Evolutionary conservation across 2,888 invertebrate genomes (phyloP).

Genomic region (Phalera bucephala): DNA sequence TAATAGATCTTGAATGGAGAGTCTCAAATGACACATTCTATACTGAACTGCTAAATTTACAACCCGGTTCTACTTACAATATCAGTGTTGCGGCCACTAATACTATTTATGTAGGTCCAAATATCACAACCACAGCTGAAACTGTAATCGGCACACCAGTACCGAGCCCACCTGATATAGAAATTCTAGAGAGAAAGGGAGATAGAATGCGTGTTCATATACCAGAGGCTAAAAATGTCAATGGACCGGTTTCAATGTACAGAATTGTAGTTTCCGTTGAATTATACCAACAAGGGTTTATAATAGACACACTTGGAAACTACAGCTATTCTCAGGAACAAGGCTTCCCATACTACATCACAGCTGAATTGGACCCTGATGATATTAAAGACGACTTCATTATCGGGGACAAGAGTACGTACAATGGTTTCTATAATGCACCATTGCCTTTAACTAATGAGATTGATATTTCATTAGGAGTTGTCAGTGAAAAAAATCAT

Average conservation of each 20-base stretch:
- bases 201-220: conserved; percentile 86
- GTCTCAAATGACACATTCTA: conserved; percentile 83
- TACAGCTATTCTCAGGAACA: conserved; percentile 86
- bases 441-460: conserved; percentile 85
- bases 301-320: conserved; percentile 83
- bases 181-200: conserved; percentile 83
- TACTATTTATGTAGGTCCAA: conserved; percentile 83
- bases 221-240: conserved; percentile 86
- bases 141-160: conserved; percentile 88
- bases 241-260: conserved; percentile 90
- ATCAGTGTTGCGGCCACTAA: conserved; percentile 87
- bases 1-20: conserved; percentile 80
- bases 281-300: conserved; percentile 85
- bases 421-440: conserved; percentile 90
- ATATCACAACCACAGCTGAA: conserved; percentile 80
- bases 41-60: conserved; percentile 84
- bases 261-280: conserved; percentile 89
- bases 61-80: conserved; percentile 90
- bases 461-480: conserved; percentile 87
- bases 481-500: conserved; percentile 87
- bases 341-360: conserved; percentile 90
- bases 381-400: conserved; percentile 86
- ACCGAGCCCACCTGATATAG: conserved; percentile 87
- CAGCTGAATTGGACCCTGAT: conserved; percentile 89
- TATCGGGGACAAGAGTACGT: conserved; percentile 89